Evolutionary conservation across 2,888 invertebrate genomes (phyloP), one percentile per base, ranked within the genome.

Genomic region (Caenorhabditis sp.): DNA sequence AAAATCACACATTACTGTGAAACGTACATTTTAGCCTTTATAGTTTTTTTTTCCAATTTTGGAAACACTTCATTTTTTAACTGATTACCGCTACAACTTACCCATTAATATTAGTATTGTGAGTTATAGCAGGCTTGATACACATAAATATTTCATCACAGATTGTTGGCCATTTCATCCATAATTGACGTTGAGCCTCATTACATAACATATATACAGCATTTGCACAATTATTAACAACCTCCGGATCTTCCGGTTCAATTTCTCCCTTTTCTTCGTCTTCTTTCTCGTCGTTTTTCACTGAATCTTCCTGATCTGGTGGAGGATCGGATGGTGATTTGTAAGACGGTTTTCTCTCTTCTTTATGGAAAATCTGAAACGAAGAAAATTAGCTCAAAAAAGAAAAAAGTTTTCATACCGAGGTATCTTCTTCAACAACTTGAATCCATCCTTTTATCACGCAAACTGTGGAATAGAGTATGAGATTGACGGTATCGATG

Each of bases 101-200:
- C 73, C 82, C 80, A 1, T 69, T 59, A 6, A 82, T 24, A 21
- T 69, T 68, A 8, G 51, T 60, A 43, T 81, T 82, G 58, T 81
- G 78, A 10, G 77, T 78, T 54, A 83, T 78, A 5, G 81, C 65
- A 8, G 73, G 75, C 59, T 78, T 81, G 27, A 81, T 65, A 51
- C 72, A 76, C 26, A 54, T 51, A 62, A 81, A 83, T 36, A 83
- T 83, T 61, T 81, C 79, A 65, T 83, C 83, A 49, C 68, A 72
- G 6, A 79, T 49, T 43, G 65, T 66, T 31, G 81, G 81, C 65
- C 78, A 79, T n/a, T 76, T 75, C 24, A 79, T 55, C 83, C 83
- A 83, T 17, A 83, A 64, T 8, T 76, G 73, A 10, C 74, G 31
- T 57, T 81, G 79, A 21, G 73, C 70, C 17, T 61, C 37, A 10